Percentiles rank a stretch among this genome's conserved stretches.
These are phyloP conservation scores for Etia nguti DNA, from an alignment of 2,113 vertebrate species.

Conservation along the genomic window DNA sequence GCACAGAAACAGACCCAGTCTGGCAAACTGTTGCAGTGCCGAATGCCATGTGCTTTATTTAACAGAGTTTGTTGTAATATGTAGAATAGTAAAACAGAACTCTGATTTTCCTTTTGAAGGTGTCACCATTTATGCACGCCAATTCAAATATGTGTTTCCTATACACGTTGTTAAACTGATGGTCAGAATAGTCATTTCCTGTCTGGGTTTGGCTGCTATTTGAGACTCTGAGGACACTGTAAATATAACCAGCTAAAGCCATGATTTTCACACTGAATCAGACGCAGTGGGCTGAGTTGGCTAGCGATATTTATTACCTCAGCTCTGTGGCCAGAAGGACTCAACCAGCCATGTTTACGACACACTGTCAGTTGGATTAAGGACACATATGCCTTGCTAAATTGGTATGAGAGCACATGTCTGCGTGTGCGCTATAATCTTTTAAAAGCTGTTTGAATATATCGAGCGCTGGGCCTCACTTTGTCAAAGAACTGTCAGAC, in stretches of 20 bases:
- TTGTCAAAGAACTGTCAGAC: not conserved
- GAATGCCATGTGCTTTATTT: not conserved
- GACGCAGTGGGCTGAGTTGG: slow-evolving; percentile 29
- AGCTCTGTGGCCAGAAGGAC: slow-evolving; percentile 43
- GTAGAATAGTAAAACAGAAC: not conserved
- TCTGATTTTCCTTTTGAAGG: not conserved
- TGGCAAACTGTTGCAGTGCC: not conserved
- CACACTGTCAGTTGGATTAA: slow-evolving; percentile 46
- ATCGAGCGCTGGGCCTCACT: not conserved
- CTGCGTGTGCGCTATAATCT: slow-evolving; percentile 7
- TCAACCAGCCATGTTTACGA: slow-evolving; percentile 41
- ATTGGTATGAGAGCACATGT: slow-evolving; percentile 25
- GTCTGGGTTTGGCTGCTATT: slow-evolving; percentile 40
- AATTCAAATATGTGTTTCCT: not conserved
- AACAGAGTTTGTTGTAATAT: not conserved
- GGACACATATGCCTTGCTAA: slow-evolving; percentile 50
- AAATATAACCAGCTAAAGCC: slow-evolving; percentile 49
- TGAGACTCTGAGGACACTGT: slow-evolving; percentile 37
- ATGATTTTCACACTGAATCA: slow-evolving; percentile 52
- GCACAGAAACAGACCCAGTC: not conserved
- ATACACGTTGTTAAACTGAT: not conserved
- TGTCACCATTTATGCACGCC: not conserved
- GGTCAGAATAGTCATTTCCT: slow-evolving; percentile 39
- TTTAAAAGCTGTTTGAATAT: slow-evolving; percentile 36
- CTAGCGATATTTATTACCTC: slow-evolving; percentile 44